A percentile compares a stretch with the other conserved stretches of the same genome.
Evolutionary conservation across 1,140 invertebrate species (phyloP).

Genomic region (Pseudomyrmex cubaensis): DNA sequence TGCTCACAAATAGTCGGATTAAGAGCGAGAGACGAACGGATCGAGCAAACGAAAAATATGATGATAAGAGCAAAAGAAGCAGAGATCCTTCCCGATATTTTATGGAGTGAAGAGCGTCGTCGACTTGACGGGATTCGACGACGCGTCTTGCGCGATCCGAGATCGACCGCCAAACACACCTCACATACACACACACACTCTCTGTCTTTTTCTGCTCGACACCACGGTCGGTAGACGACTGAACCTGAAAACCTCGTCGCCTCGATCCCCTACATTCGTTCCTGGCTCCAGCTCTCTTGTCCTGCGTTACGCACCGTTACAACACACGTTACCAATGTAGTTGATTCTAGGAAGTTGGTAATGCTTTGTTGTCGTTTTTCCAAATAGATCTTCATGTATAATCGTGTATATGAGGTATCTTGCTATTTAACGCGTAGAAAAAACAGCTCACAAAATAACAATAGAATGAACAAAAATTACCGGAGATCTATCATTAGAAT

Average conservation of each 20-base stretch:
- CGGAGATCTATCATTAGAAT: no score
- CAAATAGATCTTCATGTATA: no score
- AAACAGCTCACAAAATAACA: no score
- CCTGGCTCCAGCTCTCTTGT: background rate
- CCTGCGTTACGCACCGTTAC: slow-evolving; percentile 13
- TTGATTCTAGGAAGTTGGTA: slow-evolving; percentile 54
- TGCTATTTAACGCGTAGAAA: no score
- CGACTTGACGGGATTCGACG: slow-evolving; percentile 47
- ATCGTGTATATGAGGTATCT: no score
- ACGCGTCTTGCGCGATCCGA: background rate
- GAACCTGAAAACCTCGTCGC: slow-evolving; percentile 46
- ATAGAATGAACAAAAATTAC: no score
- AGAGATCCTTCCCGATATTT: no score
- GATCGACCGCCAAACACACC: slow-evolving; percentile 15
- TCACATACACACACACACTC: no score
- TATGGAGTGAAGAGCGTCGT: slow-evolving; percentile 24
- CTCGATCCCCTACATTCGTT: slow-evolving; percentile 8
- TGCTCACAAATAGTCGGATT: background rate
- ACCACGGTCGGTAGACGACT: slow-evolving; percentile 32
- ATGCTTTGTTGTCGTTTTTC: no score
- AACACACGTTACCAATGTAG: background rate
- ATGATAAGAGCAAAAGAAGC: background rate
- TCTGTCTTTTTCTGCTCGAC: background rate
- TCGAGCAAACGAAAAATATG: no score
- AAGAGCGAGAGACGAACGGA: background rate